Percentiles rank a stretch among this genome's conserved stretches.
These are phyloP conservation scores for Glyphotaelius pellucidus DNA, from an alignment of 2,888 invertebrate genomes.

Conservation along the genomic window DNA sequence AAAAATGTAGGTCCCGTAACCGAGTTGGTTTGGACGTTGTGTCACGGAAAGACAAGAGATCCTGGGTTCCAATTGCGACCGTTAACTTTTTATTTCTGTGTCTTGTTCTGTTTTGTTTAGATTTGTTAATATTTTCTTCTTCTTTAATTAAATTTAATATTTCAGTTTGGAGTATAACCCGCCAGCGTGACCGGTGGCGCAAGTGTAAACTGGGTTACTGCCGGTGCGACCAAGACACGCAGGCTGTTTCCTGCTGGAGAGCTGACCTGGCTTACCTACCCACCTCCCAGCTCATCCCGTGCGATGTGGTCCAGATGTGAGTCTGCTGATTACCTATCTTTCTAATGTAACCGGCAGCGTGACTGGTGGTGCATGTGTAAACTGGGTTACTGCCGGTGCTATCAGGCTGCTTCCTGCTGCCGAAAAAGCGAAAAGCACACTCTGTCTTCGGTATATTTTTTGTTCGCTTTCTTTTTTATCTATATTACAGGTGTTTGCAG, in stretches of 20 bases:
- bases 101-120: too few relatives aligned
- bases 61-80: too few relatives aligned
- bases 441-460: too few relatives aligned
- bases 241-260: conserved; percentile 84
- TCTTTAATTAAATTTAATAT: not conserved
- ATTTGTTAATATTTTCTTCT: too few relatives aligned
- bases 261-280: conserved; percentile 79
- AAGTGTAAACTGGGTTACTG: conserved; percentile 81
- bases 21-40: too few relatives aligned
- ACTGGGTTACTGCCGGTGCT: conserved; percentile 81
- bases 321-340: conserved; percentile 65
- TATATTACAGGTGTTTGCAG: too few relatives aligned
- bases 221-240: conserved; percentile 81
- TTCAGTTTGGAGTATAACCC: conserved; percentile 82
- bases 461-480: too few relatives aligned
- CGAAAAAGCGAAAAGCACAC: too few relatives aligned
- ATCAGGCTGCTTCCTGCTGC: conserved; percentile 83
- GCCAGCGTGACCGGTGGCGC: conserved; percentile 79
- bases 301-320: conserved; percentile 82
- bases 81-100: too few relatives aligned
- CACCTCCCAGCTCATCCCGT: conserved; percentile 79
- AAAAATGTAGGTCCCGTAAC: too few relatives aligned
- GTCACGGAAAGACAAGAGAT: too few relatives aligned
- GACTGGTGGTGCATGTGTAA: conserved; percentile 81
- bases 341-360: conserved; percentile 72